These are phyloP conservation scores for Rhombomys opimus DNA, from an alignment of 2,113 vertebrate genomes.

Conservation along the genomic window DNA sequence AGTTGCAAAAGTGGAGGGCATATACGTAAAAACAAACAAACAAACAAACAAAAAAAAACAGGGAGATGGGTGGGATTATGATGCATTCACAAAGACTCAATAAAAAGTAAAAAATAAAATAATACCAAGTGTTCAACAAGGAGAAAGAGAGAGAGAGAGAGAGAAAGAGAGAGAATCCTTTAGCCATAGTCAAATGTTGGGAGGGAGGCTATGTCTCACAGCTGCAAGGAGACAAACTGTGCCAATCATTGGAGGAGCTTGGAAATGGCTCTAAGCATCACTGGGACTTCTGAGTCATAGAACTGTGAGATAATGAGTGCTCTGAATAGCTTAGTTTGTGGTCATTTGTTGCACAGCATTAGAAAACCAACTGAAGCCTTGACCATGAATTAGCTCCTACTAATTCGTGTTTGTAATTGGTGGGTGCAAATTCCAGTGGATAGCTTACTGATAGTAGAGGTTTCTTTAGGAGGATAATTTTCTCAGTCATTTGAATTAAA, in stretches of 20 bases:
- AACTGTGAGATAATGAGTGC: neutral
- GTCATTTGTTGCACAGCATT: neutral
- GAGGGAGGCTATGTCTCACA: neutral
- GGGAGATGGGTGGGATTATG: no score
- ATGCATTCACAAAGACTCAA: no score
- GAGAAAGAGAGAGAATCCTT: no score
- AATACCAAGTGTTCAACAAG: no score
- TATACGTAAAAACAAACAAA: no score
- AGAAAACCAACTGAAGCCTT: neutral
- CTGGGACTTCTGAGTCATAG: neutral
- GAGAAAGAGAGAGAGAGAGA: no score
- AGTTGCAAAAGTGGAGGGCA: no score
- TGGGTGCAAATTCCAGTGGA: neutral
- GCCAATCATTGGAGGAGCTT: neutral
- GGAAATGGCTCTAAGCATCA: neutral
- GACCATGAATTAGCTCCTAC: neutral
- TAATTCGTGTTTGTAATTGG: neutral
- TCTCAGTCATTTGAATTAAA: slow-evolving; percentile 30
- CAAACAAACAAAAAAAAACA: no score
- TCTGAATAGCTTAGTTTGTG: neutral
- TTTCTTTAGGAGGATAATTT: neutral
- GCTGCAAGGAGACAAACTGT: neutral
- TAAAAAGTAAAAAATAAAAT: no score
- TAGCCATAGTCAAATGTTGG: neutral
- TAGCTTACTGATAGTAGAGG: neutral